Base-by-base conservation (phyloP, 2,888 invertebrate species). In the Callinectes sapidus region DNA sequence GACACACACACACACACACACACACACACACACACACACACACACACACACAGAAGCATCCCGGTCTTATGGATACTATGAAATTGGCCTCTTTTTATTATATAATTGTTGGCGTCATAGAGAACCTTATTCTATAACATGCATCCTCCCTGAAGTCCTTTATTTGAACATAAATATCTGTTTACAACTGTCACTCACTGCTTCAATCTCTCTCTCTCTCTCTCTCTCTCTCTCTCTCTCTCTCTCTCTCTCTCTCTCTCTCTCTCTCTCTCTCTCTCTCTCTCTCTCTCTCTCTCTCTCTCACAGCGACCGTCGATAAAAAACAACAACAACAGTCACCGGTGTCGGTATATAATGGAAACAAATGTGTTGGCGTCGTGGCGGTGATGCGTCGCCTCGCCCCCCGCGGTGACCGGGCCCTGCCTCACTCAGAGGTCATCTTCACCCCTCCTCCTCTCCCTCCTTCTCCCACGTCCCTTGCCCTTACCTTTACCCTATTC, bases 311-410 rank as follows among this genome's bases (percentile, higher is more conserved):
- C 54, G n/a, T 66, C 39, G 55, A 54, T 81, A 54, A 48, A 81
- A 32, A 91, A 61, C 86, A 61, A 39, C 77, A 32, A 61, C 86
- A 61, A 87, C 42, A 54, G 54, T 32, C 48, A 8, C 23, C 35
- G 90, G 90, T 90, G 90, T 91, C 35, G 39, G 91, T 91, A 48
- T 91, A 91, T 91, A 91, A 91, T 91, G 91, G 87, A 71, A 87
- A 91, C 91, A 87, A 87, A 87, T 91, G 91, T 87, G 91, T 87
- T 91, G 91, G 61, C 85, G 90, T 71, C 55, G 61, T 55, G 54
- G 16, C 32, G 87, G 91, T 91, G 91, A 87, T 91, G 91, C 54
- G 91, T 91, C 91, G 55, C 88, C 77, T 28, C 48, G 71, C 91
- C 88, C 87, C 88, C 91, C 42, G 87, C 35, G 28, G 87, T 23